Evolutionary conservation across 92 coral and sea anemone species (phyloP).

Genomic region (Zoanthus solanderi): DNA sequence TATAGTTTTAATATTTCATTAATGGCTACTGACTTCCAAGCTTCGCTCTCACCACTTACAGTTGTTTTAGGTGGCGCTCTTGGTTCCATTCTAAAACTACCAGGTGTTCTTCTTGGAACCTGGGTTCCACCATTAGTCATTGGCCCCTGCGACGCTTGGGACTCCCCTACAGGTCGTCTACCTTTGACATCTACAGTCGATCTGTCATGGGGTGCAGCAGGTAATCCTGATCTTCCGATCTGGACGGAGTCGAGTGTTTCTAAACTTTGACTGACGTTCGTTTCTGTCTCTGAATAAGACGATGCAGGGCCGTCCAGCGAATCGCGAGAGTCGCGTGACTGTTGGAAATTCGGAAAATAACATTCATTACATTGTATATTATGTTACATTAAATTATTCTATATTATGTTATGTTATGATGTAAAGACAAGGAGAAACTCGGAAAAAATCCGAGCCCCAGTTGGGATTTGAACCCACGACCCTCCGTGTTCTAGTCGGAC

Average conservation of each 20-base stretch:
- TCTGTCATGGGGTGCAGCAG: constrained; percentile 1
- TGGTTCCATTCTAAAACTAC: constrained; percentile 42
- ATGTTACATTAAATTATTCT: too few species aligned
- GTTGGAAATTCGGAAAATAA: neutral
- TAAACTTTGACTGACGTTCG: constrained; percentile 33
- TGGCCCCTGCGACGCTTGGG: constrained; percentile 5
- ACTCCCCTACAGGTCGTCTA: neutral
- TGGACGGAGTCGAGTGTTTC: constrained; percentile 43
- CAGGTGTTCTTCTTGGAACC: constrained; percentile 48
- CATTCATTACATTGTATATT: too few species aligned
- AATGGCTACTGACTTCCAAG: too few species aligned
- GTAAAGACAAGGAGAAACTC: too few species aligned
- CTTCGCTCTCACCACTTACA: neutral
- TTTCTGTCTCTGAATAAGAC: constrained; percentile 21
- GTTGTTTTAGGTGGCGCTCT: neutral
- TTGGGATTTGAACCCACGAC: too few species aligned
- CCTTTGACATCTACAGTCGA: neutral
- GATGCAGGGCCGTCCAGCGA: constrained; percentile 19
- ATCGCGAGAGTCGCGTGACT: constrained; percentile 33
- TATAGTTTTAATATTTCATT: too few species aligned
- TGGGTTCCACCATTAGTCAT: constrained; percentile 34
- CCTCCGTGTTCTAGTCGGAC: too few species aligned
- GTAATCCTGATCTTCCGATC: neutral
- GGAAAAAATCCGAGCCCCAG: too few species aligned
- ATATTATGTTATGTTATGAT: too few species aligned